These are phyloP conservation scores for Prosopocoilus inquinatus DNA, from an alignment of 2,888 invertebrate species.

Conservation along the genomic window DNA sequence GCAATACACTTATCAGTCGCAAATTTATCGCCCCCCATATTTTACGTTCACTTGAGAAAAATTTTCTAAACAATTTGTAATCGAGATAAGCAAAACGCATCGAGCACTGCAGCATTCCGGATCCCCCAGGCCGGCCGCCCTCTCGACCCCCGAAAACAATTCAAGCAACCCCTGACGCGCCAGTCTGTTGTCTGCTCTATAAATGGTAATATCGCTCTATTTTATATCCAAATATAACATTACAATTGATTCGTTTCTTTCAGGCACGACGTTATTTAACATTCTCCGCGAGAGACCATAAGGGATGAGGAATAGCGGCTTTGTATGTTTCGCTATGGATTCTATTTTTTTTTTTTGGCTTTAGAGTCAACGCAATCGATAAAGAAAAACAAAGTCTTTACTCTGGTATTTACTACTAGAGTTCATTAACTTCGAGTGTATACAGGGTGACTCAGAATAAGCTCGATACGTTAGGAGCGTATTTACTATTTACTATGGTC, in stretches of 20 bases:
- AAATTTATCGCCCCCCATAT: no score
- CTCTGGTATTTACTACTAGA: slow-evolving; percentile 7
- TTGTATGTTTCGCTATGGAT: slow-evolving; percentile 10
- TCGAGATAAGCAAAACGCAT: slow-evolving; percentile 33
- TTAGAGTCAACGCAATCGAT: background rate
- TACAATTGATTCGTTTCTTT: slow-evolving; percentile 36
- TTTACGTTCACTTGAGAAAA: background rate
- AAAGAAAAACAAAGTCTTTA: slow-evolving; percentile 12
- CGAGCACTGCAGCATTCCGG: slow-evolving; percentile 31
- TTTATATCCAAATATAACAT: slow-evolving; percentile 41
- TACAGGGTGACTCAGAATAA: no score
- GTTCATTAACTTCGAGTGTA: slow-evolving; percentile 1
- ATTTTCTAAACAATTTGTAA: slow-evolving; percentile 16
- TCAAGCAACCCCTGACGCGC: slow-evolving; percentile 37
- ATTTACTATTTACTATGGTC: no score
- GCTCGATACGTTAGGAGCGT: no score
- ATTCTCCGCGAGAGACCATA: slow-evolving; percentile 20
- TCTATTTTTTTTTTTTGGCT: background rate
- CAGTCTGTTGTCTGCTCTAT: slow-evolving; percentile 44
- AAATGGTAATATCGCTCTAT: slow-evolving; percentile 44
- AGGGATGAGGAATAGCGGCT: slow-evolving; percentile 20
- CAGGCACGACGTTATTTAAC: slow-evolving; percentile 21
- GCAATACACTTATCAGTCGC: no score
- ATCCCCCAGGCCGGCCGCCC: slow-evolving; percentile 13
- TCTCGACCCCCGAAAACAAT: slow-evolving; percentile 32